These are phyloP conservation scores for Acanthochromis polyacanthus DNA, from an alignment of 2,113 vertebrate genomes.

Conservation along the genomic window DNA sequence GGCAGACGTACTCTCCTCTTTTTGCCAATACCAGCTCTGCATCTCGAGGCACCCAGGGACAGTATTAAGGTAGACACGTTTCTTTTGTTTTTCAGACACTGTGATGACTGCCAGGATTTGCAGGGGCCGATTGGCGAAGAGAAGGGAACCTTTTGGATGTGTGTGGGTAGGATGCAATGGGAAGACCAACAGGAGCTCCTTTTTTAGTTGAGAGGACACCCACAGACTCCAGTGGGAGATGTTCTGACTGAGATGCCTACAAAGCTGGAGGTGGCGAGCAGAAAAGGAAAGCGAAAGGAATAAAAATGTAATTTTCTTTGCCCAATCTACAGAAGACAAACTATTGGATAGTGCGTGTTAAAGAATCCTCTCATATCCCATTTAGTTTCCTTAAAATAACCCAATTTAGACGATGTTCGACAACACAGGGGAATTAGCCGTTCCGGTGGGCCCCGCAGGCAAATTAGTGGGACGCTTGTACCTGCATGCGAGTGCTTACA, in stretches of 20 bases:
- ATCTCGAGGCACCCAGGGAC: slow-evolving; percentile 63
- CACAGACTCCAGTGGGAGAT: slow-evolving; percentile 71
- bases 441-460: slow-evolving; percentile 37
- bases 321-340: slow-evolving; percentile 50
- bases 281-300: background rate
- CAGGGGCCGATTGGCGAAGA: slow-evolving; percentile 55
- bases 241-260: slow-evolving; percentile 62
- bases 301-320: slow-evolving; percentile 49
- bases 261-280: slow-evolving; percentile 61
- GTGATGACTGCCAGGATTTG: slow-evolving; percentile 64
- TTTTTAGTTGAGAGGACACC: slow-evolving; percentile 72
- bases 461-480: slow-evolving; percentile 70
- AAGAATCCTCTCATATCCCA: slow-evolving; percentile 36
- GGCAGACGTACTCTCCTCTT: slow-evolving; percentile 44
- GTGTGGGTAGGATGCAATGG: slow-evolving; percentile 61
- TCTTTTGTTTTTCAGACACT: slow-evolving; percentile 67
- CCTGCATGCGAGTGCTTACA: slow-evolving; percentile 42
- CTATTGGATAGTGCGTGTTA: slow-evolving; percentile 30
- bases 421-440: slow-evolving; percentile 25
- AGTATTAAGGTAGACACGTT: slow-evolving; percentile 64
- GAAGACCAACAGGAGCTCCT: slow-evolving; percentile 61
- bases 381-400: slow-evolving; percentile 57
- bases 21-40: slow-evolving; percentile 57
- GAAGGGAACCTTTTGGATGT: slow-evolving; percentile 59
- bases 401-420: slow-evolving; percentile 42